Evolutionary conservation across 2,113 vertebrate genomes (phyloP), one percentile per base, ranked within the genome.

Genomic region (Triplophysa tibetana): DNA sequence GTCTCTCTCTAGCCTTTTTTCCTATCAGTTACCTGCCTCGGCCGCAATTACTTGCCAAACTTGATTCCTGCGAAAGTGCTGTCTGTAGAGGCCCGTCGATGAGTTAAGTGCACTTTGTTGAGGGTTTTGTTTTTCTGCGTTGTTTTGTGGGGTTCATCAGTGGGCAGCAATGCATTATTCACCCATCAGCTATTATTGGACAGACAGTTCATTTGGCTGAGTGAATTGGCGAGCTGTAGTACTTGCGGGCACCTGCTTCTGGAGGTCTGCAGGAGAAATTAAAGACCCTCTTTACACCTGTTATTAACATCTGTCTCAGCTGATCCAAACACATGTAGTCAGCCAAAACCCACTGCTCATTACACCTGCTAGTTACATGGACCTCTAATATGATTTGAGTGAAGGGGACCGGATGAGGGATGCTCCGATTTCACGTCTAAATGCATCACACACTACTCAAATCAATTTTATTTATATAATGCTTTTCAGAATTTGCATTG

Each of bases 71-170:
- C 41, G 26, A 63, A n/a, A 75, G 60, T 75, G 58, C 58, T 73
- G 19, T 66, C 56, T 70, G 56, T 69, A 43, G 21, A 43, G 41
- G 43, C 33, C 45, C 62, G 23, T 62, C 52, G 6, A 77, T 58
- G 24, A 72, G 58, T 75, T 72, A 62, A 72, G 76, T 77, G 82
- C 72, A 64, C 70, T 76, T 56, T 74, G 64, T 26, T 11, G 21
- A 41, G 41, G 74, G 24, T 43, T 79, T 79, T 48, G 48, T 69
- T 62, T 63, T 56, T 19, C 24, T 16, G 54, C 38, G 10, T 29
- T 63, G 70, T 58, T 76, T 69, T 72, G 66, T 48, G 50, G 73
- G 69, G 77, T 68, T 84, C 73, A 69, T 78, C 62, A 74, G 11
- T 16, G 38, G 14, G 41, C 21, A 60, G 19, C 14, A 8, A 72